Conservation (phyloP, 2,113 vertebrate genomes). For the Ciconia maguari region DNA sequence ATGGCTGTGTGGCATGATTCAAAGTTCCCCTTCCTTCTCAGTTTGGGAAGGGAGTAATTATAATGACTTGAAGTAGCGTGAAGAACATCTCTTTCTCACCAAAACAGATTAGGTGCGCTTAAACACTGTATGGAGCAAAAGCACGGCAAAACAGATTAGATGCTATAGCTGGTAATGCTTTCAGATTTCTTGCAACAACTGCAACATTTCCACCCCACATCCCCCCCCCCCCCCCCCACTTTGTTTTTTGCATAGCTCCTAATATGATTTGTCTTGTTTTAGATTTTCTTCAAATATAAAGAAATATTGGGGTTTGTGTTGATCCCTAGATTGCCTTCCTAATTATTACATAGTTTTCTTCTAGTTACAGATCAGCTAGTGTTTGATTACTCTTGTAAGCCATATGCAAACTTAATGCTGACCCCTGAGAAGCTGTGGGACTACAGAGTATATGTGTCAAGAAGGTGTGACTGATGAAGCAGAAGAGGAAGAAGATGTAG, state of each 20-base stretch:
- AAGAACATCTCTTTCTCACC: background rate
- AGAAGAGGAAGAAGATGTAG: background rate
- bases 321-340: background rate
- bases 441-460: background rate
- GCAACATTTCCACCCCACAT: accelerated
- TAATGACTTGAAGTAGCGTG: background rate
- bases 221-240: accelerated
- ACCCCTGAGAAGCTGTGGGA: background rate
- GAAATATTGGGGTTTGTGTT: background rate
- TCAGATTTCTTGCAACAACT: background rate
- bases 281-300: background rate
- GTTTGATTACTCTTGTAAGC: background rate
- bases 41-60: background rate
- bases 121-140: background rate
- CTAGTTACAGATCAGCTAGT: background rate
- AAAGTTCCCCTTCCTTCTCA: background rate
- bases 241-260: background rate
- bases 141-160: background rate
- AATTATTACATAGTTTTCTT: background rate
- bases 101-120: background rate
- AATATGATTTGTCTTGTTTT: background rate
- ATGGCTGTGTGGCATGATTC: background rate
- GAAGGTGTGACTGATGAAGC: background rate
- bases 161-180: background rate
- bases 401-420: background rate